Evolutionary conservation across 2,888 invertebrate species (phyloP).

Genomic region (Drosophila meridiana): DNA sequence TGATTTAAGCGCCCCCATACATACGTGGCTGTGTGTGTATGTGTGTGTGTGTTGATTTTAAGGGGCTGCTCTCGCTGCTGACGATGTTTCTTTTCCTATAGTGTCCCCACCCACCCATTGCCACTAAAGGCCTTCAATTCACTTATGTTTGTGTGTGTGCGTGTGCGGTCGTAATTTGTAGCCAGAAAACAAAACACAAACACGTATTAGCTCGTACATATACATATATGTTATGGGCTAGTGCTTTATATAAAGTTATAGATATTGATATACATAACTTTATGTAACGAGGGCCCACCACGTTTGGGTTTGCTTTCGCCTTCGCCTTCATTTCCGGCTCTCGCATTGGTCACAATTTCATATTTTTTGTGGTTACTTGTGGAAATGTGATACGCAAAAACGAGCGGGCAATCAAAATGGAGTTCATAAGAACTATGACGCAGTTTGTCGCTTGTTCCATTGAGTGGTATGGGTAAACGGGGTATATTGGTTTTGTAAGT

Average conservation of each 20-base stretch:
- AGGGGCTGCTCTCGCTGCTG: constrained; percentile 69
- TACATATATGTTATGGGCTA: neutral
- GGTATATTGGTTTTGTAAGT: too few species aligned
- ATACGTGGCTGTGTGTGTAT: neutral
- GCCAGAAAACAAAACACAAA: constrained; percentile 38
- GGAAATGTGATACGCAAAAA: constrained; percentile 47
- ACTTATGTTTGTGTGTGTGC: constrained; percentile 30
- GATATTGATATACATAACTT: constrained; percentile 78
- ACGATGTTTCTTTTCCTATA: constrained; percentile 32
- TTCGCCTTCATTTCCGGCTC: constrained; percentile 9
- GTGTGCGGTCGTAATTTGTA: constrained; percentile 72
- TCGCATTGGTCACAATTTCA: constrained; percentile 65
- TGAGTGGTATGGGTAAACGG: neutral
- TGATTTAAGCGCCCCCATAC: constrained; percentile 65
- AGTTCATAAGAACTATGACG: constrained; percentile 15
- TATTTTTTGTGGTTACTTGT: constrained; percentile 69
- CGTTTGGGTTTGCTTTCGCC: constrained; percentile 2
- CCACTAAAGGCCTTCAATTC: constrained; percentile 33
- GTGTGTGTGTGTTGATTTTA: constrained; percentile 32
- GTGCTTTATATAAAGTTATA: constrained; percentile 53
- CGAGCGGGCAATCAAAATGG: constrained; percentile 39
- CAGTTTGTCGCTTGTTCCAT: too few species aligned
- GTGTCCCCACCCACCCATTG: constrained; percentile 16
- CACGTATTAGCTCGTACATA: constrained; percentile 1
- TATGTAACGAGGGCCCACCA: constrained; percentile 61